phyloP scores from a whole-genome alignment of 2,888 invertebrate genomes.

The Girardia tigrina region DNA sequence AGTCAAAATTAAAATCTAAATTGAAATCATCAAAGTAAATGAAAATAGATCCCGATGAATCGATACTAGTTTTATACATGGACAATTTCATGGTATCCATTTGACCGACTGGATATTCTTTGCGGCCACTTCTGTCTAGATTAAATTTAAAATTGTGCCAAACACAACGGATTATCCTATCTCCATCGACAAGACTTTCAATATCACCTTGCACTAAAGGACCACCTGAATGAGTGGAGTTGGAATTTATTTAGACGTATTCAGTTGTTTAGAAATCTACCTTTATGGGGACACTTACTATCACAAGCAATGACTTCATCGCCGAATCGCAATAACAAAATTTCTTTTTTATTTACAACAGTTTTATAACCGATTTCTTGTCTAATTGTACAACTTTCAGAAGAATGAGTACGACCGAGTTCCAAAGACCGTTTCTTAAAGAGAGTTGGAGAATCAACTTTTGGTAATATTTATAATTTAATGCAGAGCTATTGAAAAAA shows the following conservation, averaged over 20 bases:
- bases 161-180: conserved; percentile 3
- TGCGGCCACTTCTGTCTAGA: neutral
- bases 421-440: neutral
- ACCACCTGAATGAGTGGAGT: neutral
- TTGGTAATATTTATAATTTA: no score
- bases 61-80: neutral
- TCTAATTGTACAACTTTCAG: neutral
- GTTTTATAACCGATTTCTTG: neutral
- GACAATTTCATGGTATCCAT: neutral
- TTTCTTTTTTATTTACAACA: neutral
- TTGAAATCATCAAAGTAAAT: neutral
- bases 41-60: neutral
- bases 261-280: neutral
- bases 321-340: conserved; percentile 14
- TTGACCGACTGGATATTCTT: neutral
- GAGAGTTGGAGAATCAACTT: no score
- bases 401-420: neutral
- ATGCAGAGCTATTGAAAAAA: no score
- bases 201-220: conserved; percentile 21
- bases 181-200: conserved; percentile 5
- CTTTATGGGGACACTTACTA: conserved; percentile 24
- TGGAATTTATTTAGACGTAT: neutral
- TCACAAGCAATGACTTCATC: conserved; percentile 4
- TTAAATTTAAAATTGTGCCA: conserved; percentile 27
- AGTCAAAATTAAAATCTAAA: neutral